Conservation (phyloP, 2,113 vertebrate genomes). For the Pluvialis apricaria region DNA sequence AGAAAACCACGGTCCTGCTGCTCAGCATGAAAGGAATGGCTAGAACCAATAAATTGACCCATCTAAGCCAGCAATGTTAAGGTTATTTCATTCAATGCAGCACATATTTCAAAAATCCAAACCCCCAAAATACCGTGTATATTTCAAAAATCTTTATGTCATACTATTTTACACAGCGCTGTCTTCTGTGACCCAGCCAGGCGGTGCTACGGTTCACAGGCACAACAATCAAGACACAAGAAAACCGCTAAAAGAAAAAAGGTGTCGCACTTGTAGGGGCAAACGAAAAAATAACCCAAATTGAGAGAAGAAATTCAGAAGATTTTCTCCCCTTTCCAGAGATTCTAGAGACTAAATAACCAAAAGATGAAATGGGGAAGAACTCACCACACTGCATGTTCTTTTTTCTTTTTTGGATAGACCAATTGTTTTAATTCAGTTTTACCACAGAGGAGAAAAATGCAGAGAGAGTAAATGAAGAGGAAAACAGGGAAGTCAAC, state of each 20-base stretch:
- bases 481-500: slow-evolving; percentile 48
- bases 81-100: neutral
- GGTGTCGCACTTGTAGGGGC: neutral
- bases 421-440: slow-evolving; percentile 20
- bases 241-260: neutral
- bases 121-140: neutral
- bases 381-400: neutral
- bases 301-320: neutral
- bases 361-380: neutral
- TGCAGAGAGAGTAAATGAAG: slow-evolving; percentile 44
- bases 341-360: slow-evolving; percentile 13
- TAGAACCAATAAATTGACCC: slow-evolving; percentile 5
- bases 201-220: neutral
- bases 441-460: slow-evolving; percentile 41
- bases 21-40: slow-evolving; percentile 19
- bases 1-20: slow-evolving; percentile 28
- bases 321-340: neutral
- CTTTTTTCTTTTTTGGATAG: neutral
- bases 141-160: neutral
- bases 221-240: neutral
- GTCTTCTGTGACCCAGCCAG: neutral
- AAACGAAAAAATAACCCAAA: neutral
- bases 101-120: neutral
- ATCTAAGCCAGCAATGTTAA: neutral
- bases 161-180: neutral